Evolutionary conservation across 2,797 vertebrate species (phyloP).

Genomic region (Lophura swinhoii): DNA sequence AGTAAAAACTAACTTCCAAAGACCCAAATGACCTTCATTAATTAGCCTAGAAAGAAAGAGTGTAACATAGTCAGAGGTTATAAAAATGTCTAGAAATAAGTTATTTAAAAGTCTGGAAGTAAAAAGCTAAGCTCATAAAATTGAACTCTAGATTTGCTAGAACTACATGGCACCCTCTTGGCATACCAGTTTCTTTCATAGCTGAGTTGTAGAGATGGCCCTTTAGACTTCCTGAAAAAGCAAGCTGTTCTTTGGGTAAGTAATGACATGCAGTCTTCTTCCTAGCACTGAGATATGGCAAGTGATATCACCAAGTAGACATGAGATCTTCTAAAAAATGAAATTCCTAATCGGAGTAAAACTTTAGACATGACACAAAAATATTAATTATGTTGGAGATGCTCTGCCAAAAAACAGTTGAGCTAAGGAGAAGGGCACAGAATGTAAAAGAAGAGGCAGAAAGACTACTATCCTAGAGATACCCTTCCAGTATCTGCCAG

Average conservation of each 20-base stretch:
- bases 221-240: constrained; percentile 56
- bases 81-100: not conserved
- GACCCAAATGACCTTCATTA: not conserved
- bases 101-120: not conserved
- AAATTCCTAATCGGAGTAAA: constrained; percentile 56
- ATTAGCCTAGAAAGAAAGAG: not conserved
- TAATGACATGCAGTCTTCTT: constrained; percentile 32
- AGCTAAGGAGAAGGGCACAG: constrained; percentile 29
- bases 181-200: constrained; percentile 43
- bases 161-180: constrained; percentile 47
- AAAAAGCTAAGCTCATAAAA: constrained; percentile 7
- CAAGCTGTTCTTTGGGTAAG: constrained; percentile 58
- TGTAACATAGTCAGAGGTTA: not conserved
- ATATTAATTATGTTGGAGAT: constrained; percentile 61
- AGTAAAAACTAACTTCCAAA: not conserved
- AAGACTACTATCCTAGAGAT: constrained; percentile 63
- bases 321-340: constrained; percentile 56
- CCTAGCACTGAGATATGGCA: constrained; percentile 61
- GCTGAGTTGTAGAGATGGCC: constrained; percentile 30
- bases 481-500: constrained; percentile 70
- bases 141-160: constrained; percentile 48
- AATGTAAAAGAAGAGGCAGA: not conserved
- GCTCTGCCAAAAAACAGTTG: constrained; percentile 41
- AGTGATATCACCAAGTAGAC: constrained; percentile 35
- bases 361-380: constrained; percentile 65